Percentiles rank a stretch among this genome's conserved stretches.
Conservation (phyloP, 2,797 vertebrate species). For the Tenualosa thibaudeaui region DNA sequence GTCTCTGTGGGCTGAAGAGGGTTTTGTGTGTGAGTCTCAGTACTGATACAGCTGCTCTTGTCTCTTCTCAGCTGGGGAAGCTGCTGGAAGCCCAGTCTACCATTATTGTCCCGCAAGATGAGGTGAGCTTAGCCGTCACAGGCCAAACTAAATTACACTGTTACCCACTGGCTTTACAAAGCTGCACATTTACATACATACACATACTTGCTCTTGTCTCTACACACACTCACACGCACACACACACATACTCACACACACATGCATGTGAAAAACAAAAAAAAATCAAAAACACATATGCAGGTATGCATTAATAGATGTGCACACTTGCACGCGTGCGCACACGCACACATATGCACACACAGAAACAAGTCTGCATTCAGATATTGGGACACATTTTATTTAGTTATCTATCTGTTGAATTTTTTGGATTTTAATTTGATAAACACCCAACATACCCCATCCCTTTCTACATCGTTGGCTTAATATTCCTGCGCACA, state of each 20-base stretch:
- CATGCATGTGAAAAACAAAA: no score
- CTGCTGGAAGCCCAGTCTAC: slow-evolving; percentile 75
- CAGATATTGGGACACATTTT: neutral
- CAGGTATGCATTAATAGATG: neutral
- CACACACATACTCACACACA: neutral
- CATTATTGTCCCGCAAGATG: slow-evolving; percentile 71
- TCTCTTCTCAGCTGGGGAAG: slow-evolving; percentile 82
- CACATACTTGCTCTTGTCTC: neutral
- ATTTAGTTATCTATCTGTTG: no score
- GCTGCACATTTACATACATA: neutral
- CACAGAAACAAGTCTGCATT: neutral
- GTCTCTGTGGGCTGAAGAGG: neutral
- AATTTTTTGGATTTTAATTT: neutral
- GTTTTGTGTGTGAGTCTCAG: neutral
- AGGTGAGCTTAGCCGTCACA: slow-evolving; percentile 60
- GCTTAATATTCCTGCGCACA: neutral
- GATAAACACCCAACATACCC: neutral
- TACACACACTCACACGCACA: neutral
- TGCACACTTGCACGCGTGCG: neutral
- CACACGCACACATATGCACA: neutral
- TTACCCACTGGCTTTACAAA: neutral
- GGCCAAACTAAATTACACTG: neutral
- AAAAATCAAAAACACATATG: no score
- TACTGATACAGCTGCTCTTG: slow-evolving; percentile 20
- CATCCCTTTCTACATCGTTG: neutral